Evolutionary conservation across 1,140 invertebrate genomes (phyloP), one percentile per base, ranked within the genome.

Genomic region (Ceratoteleas bidentatus): DNA sequence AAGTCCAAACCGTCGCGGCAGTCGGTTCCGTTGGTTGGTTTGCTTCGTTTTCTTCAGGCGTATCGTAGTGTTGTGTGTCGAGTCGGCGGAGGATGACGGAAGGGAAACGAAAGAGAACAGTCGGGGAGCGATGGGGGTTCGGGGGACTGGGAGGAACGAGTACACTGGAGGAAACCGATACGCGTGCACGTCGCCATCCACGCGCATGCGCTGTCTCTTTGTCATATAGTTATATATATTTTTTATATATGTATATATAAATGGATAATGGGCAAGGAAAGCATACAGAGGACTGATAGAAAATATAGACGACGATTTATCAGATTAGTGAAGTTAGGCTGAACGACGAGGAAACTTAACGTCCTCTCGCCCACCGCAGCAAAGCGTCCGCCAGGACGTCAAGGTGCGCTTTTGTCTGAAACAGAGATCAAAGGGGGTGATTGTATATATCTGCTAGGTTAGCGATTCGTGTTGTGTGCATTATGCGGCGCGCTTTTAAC

Each of bases 341-440:
- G 75, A 72, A 79, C 62, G 65, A 61, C 61, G 66, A 74, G 57
- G 57, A 64, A 77, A 69, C 88, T 93, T 96, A 96, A 92, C 96
- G 96, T 87, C 96, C 97, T 92, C 96, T 94, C 85, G 96, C 97
- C 97, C 97, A 98, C 89, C 97, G 94, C 81, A 98, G 92, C 84
- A 98, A 93, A 86, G 97, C 97, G 91, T 98, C 97, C 50, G 97
- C 97, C 88, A 98, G 91, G 78, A 98, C 96, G 92, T 98, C 97
- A 91, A 98, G 93, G 91, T 98, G 97, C 83, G 97, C 96, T 91
- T 98, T 98, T 86, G 96, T 98, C 97, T 98, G 95, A 82, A 96
- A 95, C 85, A 90, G 56, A 76, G 50, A 82, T 77, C 68, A 82
- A 77, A 82, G 69, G 9, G 14, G n/a, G n/a, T 57, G 9, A 49